phyloP scores from a whole-genome alignment of 2,888 invertebrate genomes.

The Thera obeliscata region DNA sequence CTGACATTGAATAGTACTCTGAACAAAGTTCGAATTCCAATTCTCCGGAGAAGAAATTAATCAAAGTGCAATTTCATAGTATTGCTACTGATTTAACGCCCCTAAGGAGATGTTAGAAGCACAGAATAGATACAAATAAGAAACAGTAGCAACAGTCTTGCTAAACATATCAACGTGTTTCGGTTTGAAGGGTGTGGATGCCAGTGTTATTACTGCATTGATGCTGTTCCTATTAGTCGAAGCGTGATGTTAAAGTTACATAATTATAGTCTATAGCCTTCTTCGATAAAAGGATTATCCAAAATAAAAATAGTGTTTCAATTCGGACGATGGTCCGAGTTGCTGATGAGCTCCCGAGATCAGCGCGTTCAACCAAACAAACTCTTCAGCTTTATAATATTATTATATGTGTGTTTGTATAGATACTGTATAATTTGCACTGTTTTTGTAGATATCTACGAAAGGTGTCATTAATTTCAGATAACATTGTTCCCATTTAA shows the following conservation, averaged over 20 bases:
- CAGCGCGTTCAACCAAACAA: no score
- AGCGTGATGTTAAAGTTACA: no score
- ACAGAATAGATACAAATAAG: neutral
- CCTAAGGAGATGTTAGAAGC: slow-evolving; percentile 5
- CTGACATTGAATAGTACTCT: slow-evolving; percentile 10
- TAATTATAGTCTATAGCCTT: no score
- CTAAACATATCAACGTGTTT: neutral
- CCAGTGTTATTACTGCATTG: no score
- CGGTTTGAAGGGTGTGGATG: no score
- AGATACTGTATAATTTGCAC: neutral
- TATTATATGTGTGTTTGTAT: no score
- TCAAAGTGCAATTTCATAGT: slow-evolving; percentile 45
- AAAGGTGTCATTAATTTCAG: slow-evolving; percentile 11
- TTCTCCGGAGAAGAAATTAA: slow-evolving; percentile 32
- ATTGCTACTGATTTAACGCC: slow-evolving; percentile 22
- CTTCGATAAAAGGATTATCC: no score
- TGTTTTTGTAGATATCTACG: neutral
- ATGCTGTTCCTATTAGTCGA: no score
- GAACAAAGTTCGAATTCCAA: slow-evolving; percentile 15
- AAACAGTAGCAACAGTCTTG: neutral
- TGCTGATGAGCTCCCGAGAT: no score
- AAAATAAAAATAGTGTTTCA: no score
- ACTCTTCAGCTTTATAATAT: no score
- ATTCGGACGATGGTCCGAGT: no score
- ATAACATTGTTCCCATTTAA: slow-evolving; percentile 9